Conservation (phyloP, 2,797 vertebrate species). For the Crocodylus rhombifer region DNA sequence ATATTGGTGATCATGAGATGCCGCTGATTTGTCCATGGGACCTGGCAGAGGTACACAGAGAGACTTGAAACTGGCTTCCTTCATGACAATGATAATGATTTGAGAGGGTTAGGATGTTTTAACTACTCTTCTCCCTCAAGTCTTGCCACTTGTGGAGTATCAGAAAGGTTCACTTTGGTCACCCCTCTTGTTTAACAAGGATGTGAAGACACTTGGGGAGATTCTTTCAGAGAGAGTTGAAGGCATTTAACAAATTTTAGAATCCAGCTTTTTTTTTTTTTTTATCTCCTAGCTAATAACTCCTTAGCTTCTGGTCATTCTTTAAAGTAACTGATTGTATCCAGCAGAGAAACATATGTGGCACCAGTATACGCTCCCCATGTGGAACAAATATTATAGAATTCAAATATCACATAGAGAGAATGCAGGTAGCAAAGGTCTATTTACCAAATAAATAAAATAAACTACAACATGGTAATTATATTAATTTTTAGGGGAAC, state of each 20-base stretch:
- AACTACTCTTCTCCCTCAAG: background rate
- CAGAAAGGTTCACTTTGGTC: background rate
- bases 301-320: background rate
- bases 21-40: background rate
- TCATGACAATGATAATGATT: background rate
- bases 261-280: background rate
- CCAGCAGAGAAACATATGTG: background rate
- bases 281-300: background rate
- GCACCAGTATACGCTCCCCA: accelerated
- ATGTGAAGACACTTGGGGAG: background rate
- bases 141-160: background rate
- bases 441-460: too few species aligned
- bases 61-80: background rate
- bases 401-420: background rate
- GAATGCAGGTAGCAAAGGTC: background rate
- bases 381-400: background rate
- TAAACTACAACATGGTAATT: background rate
- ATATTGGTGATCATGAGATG: background rate
- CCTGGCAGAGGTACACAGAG: accelerated
- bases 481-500: background rate
- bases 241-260: background rate
- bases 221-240: background rate
- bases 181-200: background rate
- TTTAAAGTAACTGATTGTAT: background rate
- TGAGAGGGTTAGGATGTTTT: background rate